Base-by-base conservation (phyloP, 2,797 vertebrate genomes). In the Pygocentrus nattereri region DNA sequence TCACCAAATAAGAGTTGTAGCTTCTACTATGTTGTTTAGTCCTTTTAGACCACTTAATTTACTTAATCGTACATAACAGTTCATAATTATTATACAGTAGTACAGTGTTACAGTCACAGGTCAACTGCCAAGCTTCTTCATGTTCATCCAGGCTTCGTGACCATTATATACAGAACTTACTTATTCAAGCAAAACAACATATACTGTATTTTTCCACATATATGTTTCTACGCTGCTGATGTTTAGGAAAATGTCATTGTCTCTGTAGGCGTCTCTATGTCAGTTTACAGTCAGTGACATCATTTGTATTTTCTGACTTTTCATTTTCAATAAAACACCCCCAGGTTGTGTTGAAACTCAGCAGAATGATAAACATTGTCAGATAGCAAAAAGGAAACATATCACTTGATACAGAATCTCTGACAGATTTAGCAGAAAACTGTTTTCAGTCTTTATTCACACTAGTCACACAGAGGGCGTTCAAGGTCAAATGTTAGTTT, bases 201-300 rank as follows among this genome's bases (percentile, higher is more conserved):
- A 27, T 16, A 6, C 23, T 23, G 0, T 7, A 3, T 13, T 74
- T 58, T 74, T 68, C 69, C 47, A 47, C 74, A 15, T 68, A 67
- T 68, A 58, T 25, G 13, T 30, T 71, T 81, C 47, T 75, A 56
- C 70, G 34, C 18, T 64, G 56, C 62, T 80, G 76, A 74, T 80
- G 80, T 80, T 86, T 78, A 82, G 85, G 85, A 84, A 86, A 86
- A 38, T 59, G 38, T 19, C 4, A 44, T 71, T 69, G 16, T 1
- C 16, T 52, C 61, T 52, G 85, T 74, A 76, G 77, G 76, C 13
- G 49, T 61, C 78, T 27, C 10, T 25, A n/a, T 44, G 30, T 50
- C 21, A 38, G 15, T 25, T 84, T 84, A 82, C 76, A 73, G 84
- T 80, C 81, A 80, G 23, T 38, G 65, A 72, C 59, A 69, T 47